Evolutionary conservation across 2,113 vertebrate species (phyloP).

Genomic region (Vombatus ursinus): DNA sequence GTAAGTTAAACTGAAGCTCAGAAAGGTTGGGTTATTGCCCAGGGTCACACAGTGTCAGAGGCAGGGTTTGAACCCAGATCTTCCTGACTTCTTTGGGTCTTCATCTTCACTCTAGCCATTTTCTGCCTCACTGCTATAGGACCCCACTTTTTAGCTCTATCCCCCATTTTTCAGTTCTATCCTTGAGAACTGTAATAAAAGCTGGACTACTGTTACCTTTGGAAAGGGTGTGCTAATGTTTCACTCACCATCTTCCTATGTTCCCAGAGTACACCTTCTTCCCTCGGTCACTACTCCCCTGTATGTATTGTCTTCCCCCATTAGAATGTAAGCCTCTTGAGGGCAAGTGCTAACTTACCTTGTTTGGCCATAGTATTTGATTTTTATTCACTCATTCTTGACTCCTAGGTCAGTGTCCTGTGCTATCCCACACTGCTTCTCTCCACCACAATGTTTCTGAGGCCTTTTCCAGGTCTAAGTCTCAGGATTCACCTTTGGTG

Average conservation of each 20-base stretch:
- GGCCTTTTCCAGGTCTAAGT: too few species aligned
- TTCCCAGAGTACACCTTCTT: too few species aligned
- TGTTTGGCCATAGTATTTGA: not conserved
- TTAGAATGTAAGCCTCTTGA: not conserved
- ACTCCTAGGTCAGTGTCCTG: not conserved
- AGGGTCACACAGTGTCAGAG: not conserved
- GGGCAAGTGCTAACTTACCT: not conserved
- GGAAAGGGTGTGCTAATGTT: too few species aligned
- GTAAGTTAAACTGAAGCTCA: not conserved
- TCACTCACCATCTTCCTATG: too few species aligned
- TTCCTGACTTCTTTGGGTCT: not conserved
- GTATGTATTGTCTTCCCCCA: not conserved
- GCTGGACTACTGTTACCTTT: not conserved
- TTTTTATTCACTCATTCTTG: not conserved
- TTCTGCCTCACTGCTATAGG: not conserved
- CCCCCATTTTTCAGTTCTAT: not conserved
- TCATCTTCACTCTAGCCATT: not conserved
- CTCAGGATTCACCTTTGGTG: not conserved
- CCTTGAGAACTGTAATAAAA: not conserved
- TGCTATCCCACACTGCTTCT: not conserved
- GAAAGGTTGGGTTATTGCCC: not conserved
- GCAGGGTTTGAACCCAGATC: not conserved
- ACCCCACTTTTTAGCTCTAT: not conserved
- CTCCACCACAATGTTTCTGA: not conserved
- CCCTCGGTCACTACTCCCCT: not conserved